Conservation (phyloP, 2,113 vertebrate species). For the Australoheros scitulus region DNA sequence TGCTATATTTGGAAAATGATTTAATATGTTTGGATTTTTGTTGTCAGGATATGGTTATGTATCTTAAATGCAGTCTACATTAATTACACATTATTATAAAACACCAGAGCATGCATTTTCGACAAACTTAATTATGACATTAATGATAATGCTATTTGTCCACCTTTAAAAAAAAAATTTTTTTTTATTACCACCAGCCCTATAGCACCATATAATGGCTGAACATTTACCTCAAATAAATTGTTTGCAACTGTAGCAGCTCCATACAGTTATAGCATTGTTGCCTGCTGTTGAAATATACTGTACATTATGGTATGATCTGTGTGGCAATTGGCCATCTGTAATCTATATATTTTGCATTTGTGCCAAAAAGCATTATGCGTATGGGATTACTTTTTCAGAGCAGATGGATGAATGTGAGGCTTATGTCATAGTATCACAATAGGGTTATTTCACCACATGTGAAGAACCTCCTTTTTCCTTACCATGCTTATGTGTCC, state of each 20-base stretch:
- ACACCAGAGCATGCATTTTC: not conserved
- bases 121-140: not conserved
- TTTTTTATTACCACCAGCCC: not conserved
- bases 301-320: not conserved
- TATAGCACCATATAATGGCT: not conserved
- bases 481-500: not conserved
- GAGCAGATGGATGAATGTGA: not conserved
- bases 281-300: slow-evolving; percentile 29
- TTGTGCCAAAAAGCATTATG: slow-evolving; percentile 53
- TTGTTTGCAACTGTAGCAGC: slow-evolving; percentile 36
- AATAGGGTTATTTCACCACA: slow-evolving; percentile 55
- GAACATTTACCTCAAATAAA: slow-evolving; percentile 29
- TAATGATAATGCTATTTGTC: not conserved
- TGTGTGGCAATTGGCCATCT: slow-evolving; percentile 51
- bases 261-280: slow-evolving; percentile 26
- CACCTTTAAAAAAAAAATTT: too few species aligned
- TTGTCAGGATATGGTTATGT: not conserved
- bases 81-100: not conserved
- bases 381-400: slow-evolving; percentile 38
- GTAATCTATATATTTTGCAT: slow-evolving; percentile 33
- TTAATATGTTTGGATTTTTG: not conserved
- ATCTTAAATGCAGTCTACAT: not conserved
- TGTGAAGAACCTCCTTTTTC: slow-evolving; percentile 44
- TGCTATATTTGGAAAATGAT: not conserved
- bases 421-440: slow-evolving; percentile 44